These are phyloP conservation scores for Hemicentrotus pulcherrimus DNA, from an alignment of 35 echinoderm and acorn worm species.

Conservation along the genomic window DNA sequence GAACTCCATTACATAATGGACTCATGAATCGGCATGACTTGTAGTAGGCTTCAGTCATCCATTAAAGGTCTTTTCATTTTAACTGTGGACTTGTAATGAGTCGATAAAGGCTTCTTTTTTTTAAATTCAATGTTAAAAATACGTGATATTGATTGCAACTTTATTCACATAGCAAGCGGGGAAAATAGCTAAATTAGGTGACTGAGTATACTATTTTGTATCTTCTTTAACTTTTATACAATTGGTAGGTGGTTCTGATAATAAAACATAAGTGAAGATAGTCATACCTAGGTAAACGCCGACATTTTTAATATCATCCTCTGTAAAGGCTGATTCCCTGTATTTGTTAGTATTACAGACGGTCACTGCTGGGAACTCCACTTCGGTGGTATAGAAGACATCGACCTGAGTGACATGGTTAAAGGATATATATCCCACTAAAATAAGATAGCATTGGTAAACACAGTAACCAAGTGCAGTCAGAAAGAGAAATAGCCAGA, in stretches of 20 bases:
- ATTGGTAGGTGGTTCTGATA: background rate
- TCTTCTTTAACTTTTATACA: too few species aligned
- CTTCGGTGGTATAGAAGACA: constrained; percentile 25
- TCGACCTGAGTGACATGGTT: constrained; percentile 88
- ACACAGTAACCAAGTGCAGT: constrained; percentile 39
- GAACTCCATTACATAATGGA: too few species aligned
- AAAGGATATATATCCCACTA: constrained; percentile 52
- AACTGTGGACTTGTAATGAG: too few species aligned
- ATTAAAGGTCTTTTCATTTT: too few species aligned
- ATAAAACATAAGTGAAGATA: background rate
- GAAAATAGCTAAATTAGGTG: too few species aligned
- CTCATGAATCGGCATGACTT: too few species aligned
- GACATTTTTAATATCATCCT: constrained; percentile 78
- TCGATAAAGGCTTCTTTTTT: too few species aligned
- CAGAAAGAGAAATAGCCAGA: constrained; percentile 61
- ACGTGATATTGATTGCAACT: too few species aligned
- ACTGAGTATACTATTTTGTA: too few species aligned
- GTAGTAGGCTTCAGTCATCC: too few species aligned
- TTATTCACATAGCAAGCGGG: too few species aligned
- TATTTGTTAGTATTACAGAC: constrained; percentile 97
- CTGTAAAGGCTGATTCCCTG: constrained; percentile 76
- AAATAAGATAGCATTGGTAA: constrained; percentile 17
- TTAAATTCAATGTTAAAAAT: too few species aligned
- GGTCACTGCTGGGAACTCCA: constrained; percentile 76
- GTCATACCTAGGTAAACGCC: constrained; percentile 77